A percentile compares a stretch with the other conserved stretches of the same genome.
Conservation (phyloP, 1,140 invertebrate species). For the Bradynema listronoti region DNA sequence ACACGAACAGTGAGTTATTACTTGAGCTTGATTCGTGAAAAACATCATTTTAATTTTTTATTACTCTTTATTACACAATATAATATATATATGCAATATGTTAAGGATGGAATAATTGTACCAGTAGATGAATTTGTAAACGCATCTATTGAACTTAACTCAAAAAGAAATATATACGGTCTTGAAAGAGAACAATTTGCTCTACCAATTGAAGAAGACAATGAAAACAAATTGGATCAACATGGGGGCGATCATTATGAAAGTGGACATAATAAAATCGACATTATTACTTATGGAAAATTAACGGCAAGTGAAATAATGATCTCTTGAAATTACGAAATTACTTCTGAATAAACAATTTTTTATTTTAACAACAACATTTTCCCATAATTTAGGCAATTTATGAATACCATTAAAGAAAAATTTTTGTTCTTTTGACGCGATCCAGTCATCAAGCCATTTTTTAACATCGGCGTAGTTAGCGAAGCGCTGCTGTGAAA, state of each 20-base stretch:
- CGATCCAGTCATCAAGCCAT: too few species aligned
- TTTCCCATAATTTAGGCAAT: too few species aligned
- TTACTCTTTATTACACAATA: background rate
- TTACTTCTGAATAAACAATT: too few species aligned
- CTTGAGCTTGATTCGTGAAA: conserved; percentile 3
- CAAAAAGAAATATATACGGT: conserved; percentile 38
- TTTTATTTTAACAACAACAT: too few species aligned
- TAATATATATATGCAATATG: background rate
- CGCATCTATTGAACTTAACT: conserved; percentile 6
- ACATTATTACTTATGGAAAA: conserved; percentile 26
- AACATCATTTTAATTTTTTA: background rate
- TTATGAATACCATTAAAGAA: too few species aligned
- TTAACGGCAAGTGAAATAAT: conserved; percentile 28
- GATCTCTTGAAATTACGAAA: background rate
- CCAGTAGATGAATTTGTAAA: conserved; percentile 42
- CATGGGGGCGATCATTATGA: background rate
- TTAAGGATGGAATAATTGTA: conserved; percentile 41
- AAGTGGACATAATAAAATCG: conserved; percentile 20
- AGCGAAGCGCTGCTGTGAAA: too few species aligned
- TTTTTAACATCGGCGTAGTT: too few species aligned
- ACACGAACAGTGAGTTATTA: conserved; percentile 31
- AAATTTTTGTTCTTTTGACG: too few species aligned
- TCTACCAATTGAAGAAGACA: conserved; percentile 18
- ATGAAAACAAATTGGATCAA: conserved; percentile 16
- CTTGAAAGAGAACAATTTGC: conserved; percentile 33